These are phyloP conservation scores for Drosophila gaucha DNA, from an alignment of 2,888 invertebrate genomes.

Conservation along the genomic window DNA sequence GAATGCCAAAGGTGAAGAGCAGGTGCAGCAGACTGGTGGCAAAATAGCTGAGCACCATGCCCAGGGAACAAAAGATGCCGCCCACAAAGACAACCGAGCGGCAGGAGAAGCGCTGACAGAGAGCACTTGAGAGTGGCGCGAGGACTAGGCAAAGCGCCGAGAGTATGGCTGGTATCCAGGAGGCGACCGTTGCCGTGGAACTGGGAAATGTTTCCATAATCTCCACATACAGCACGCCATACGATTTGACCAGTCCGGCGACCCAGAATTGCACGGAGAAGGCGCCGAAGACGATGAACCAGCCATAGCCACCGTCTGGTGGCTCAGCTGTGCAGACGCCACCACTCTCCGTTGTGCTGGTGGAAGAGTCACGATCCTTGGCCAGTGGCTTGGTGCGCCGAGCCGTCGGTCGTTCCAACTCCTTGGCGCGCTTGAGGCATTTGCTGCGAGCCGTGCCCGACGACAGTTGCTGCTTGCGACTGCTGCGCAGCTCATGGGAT, in stretches of 20 bases:
- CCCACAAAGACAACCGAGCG: conserved; percentile 90
- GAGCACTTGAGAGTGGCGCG: conserved; percentile 90
- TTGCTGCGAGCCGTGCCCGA: conserved; percentile 61
- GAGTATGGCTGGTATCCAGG: conserved; percentile 92
- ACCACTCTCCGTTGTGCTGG: conserved; percentile 81
- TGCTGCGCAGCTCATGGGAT: conserved; percentile 87
- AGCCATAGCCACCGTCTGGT: conserved; percentile 91
- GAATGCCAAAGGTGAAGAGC: conserved; percentile 89
- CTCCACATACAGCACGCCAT: conserved; percentile 92
- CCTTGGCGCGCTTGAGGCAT: conserved; percentile 53
- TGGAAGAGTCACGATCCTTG: conserved; percentile 71
- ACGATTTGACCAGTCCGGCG: conserved; percentile 92
- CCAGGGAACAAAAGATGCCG: conserved; percentile 89
- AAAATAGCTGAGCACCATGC: conserved; percentile 89
- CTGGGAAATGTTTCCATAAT: conserved; percentile 92
- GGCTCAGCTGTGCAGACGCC: conserved; percentile 84
- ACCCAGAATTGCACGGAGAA: conserved; percentile 93
- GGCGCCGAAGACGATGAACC: conserved; percentile 91
- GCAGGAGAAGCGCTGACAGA: conserved; percentile 90
- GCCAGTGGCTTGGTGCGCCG: conserved; percentile 52
- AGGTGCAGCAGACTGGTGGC: conserved; percentile 89
- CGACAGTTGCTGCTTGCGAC: conserved; percentile 64
- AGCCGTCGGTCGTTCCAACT: conserved; percentile 46
- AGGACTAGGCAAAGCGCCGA: conserved; percentile 91
- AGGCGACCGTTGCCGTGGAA: conserved; percentile 90